Percentiles rank a stretch among this genome's conserved stretches.
phyloP scores from a whole-genome alignment of 2,113 vertebrate genomes.

The human (Homo sapiens) region DNA sequence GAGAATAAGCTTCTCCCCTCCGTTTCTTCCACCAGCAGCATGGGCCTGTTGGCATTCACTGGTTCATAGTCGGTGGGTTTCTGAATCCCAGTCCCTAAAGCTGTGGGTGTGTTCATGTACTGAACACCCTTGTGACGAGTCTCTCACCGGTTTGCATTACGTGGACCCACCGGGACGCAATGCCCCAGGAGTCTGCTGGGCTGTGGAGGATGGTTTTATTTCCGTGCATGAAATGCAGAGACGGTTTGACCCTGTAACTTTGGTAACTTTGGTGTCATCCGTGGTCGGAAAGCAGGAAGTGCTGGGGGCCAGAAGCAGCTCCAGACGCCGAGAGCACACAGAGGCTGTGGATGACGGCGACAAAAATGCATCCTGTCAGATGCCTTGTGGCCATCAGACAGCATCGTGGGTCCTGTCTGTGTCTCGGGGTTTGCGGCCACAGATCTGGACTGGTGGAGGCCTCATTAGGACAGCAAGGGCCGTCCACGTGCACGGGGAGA shows the following conservation, averaged over 20 bases:
- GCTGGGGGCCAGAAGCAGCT: neutral
- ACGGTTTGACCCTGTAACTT: neutral
- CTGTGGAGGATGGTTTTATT: neutral
- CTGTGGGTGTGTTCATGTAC: neutral
- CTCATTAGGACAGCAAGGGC: slow-evolving; percentile 87
- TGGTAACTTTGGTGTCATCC: neutral
- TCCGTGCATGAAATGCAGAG: neutral
- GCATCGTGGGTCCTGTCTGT: slow-evolving; percentile 79
- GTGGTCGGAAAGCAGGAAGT: neutral
- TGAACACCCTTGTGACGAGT: accelerated
- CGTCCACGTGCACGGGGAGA: slow-evolving; percentile 75
- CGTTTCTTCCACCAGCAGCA: neutral
- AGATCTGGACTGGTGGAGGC: slow-evolving; percentile 74
- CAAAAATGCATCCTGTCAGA: slow-evolving; percentile 87
- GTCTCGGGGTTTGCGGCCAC: slow-evolving; percentile 84
- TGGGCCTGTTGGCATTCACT: accelerated
- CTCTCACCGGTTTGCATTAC: accelerated
- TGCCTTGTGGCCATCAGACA: slow-evolving; percentile 88
- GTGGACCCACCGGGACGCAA: too few species aligned
- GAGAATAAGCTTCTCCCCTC: too few species aligned
- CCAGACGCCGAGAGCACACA: accelerated
- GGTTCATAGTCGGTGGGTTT: neutral
- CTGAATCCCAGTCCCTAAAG: too few species aligned
- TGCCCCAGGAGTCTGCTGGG: neutral
- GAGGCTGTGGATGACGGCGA: slow-evolving; percentile 70